Evolutionary conservation across 2,113 vertebrate species (phyloP).

Genomic region (Megatriorchis doriae): DNA sequence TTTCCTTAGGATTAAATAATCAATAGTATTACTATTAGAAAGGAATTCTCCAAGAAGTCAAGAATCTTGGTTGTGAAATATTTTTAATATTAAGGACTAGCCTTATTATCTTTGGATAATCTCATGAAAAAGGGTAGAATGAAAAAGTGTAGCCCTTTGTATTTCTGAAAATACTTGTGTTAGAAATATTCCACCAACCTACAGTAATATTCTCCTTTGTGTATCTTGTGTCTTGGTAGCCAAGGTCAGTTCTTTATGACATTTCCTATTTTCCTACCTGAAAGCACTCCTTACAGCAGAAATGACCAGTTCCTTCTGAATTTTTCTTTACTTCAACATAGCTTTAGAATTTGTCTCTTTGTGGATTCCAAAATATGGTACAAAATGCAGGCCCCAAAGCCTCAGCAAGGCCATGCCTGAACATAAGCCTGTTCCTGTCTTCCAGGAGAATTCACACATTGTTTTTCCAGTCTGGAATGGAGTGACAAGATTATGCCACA

Average conservation of each 20-base stretch:
- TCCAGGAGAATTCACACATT: not conserved
- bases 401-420: not conserved
- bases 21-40: not conserved
- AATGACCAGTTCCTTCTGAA: not conserved
- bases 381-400: not conserved
- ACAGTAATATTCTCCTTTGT: not conserved
- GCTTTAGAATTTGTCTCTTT: not conserved
- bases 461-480: not conserved
- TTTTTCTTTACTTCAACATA: not conserved
- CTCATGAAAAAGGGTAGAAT: not conserved
- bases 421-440: not conserved
- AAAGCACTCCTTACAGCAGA: not conserved
- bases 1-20: not conserved
- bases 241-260: not conserved
- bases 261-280: not conserved
- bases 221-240: not conserved
- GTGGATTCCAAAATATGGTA: not conserved
- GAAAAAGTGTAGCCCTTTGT: not conserved
- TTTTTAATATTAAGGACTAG: not conserved
- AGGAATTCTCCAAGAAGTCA: not conserved
- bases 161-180: not conserved
- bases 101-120: not conserved
- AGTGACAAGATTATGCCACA: not conserved
- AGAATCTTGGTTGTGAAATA: not conserved
- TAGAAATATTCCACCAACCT: not conserved